Base-by-base conservation (phyloP, 2,888 invertebrate genomes). In the Aspidiotus destructor region DNA sequence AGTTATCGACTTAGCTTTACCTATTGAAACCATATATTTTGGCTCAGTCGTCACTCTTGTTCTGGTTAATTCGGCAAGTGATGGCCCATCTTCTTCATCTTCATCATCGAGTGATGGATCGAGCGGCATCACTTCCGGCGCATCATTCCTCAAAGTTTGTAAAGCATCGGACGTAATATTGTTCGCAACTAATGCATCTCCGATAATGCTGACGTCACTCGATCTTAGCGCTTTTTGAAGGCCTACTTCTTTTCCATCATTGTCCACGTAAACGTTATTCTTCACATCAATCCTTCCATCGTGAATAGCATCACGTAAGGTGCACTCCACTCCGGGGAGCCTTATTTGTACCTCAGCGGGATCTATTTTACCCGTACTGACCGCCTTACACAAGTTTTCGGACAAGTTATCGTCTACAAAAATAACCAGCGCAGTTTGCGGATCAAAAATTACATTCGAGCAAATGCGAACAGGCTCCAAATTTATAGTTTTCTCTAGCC, bases 381-480 rank as follows among this genome's bases (percentile, higher is more conserved):
- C 84, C 13, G 94, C 92, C 73, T 85, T 82, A 62, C 89, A 76
- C 69, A 92, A 81, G 75, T 86, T 86, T 73, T 85, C 83, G 0
- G 88, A 86, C 75, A 84, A 81, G 44, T 87, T 86, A 11, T 82
- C 84, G 68, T 86, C 83, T 1, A 88, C 85, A 64, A 86, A 86
- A 74, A 88, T 85, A 11, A 91, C 84, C 70, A 87, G 77, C 3
- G 87, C 86, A 11, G 87, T 86, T 1, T 85, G 82, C 0, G 91
- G 89, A 77, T 91, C 89, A 76, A 86, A 90, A 72, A 89, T 87
- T 7, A 88, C 80, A 8, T 87, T 88, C 0, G 85, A 84, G 41
- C 82, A 80, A 62, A 90, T 82, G 79, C 88, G 86, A 10, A 90
- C 78, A 0, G 88, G 89, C 76, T 88, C 86, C 17, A 72, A 44